Evolutionary conservation across 2,888 invertebrate genomes (phyloP), one percentile per base, ranked within the genome.

Genomic region (Nemapogon koenigi): DNA sequence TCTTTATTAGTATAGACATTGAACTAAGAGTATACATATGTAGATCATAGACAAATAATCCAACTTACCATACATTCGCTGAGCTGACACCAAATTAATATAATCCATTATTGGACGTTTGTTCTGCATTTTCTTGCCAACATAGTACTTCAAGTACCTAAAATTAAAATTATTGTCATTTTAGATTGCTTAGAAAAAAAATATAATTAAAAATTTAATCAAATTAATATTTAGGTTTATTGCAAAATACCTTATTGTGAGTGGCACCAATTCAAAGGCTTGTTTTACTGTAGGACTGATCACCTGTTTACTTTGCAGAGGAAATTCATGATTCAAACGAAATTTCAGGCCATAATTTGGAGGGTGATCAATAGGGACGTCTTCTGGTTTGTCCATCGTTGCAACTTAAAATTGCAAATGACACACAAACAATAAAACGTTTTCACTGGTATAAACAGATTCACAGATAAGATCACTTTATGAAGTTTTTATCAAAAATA

Each of bases 51-150:
- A 22, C 22, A 22, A 6, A 7, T 22, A 22, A 22, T 7, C 6
- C 22, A 7, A 22, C 79, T 68, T 73, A 86, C 94, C 94, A 80
- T 94, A 94, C 61, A 93, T 93, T 59, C 89, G 88, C 63, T 89
- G 88, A 36, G 90, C 88, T 48, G 82, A 82, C 50, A 87, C 70
- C 62, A 85, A 76, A 47, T 84, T 78, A 33, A 91, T 57, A 59
- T 88, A 91, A 66, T 94, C 92, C 88, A 94, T 94, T 39, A 91
- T 83, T 10, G 89, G 86, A 29, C 81, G 79, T 51, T 84, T 83
- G 46, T 87, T 85, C 53, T 83, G 81, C 47, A 86, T 78, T 53
- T 68, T 81, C 43, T 81, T 80, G 48, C 82, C 83, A 51, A 88
- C 69, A 59, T 87, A 88, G 62, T 88, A 90, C 49, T 84, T 79